A percentile compares a stretch with the other conserved stretches of the same genome.
Conservation (phyloP, 2,888 invertebrate species). For the Dicranocentrus wangi region DNA sequence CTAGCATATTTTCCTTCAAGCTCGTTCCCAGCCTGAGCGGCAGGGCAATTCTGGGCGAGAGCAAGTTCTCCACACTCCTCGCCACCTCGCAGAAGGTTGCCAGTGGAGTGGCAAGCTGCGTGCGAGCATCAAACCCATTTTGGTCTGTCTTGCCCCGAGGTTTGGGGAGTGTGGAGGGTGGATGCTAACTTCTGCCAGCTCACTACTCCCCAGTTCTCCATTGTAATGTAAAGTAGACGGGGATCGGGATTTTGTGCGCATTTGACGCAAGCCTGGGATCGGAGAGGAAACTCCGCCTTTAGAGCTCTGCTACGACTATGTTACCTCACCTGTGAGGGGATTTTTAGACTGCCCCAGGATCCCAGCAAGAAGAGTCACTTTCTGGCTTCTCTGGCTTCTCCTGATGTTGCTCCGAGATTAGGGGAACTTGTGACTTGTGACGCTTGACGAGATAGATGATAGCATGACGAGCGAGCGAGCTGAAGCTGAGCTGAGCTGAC, state of each 20-base stretch:
- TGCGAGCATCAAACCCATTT: too few species aligned
- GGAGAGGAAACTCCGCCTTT: conserved; percentile 18
- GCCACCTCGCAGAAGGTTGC: too few species aligned
- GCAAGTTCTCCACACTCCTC: too few species aligned
- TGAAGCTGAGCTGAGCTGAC: too few species aligned
- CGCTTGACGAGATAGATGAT: too few species aligned
- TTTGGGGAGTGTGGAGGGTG: background rate
- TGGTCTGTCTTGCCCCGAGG: conserved; percentile 6
- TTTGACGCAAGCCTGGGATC: background rate
- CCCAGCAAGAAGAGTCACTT: background rate
- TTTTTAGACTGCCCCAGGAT: conserved; percentile 14
- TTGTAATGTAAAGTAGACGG: background rate
- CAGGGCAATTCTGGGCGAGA: too few species aligned
- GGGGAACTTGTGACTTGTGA: too few species aligned
- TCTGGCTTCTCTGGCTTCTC: too few species aligned
- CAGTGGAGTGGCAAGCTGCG: too few species aligned
- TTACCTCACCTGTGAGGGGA: conserved; percentile 12
- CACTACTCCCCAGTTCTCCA: background rate
- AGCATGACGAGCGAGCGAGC: too few species aligned
- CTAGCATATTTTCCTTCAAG: too few species aligned
- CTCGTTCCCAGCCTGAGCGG: too few species aligned
- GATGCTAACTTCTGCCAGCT: background rate
- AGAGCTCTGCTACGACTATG: background rate
- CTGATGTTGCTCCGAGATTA: background rate
- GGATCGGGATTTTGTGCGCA: conserved; percentile 1